A percentile compares a stretch with the other conserved stretches of the same genome.
These are phyloP conservation scores for Trachelus tabidus DNA, from an alignment of 2,888 invertebrate genomes.

Conservation along the genomic window DNA sequence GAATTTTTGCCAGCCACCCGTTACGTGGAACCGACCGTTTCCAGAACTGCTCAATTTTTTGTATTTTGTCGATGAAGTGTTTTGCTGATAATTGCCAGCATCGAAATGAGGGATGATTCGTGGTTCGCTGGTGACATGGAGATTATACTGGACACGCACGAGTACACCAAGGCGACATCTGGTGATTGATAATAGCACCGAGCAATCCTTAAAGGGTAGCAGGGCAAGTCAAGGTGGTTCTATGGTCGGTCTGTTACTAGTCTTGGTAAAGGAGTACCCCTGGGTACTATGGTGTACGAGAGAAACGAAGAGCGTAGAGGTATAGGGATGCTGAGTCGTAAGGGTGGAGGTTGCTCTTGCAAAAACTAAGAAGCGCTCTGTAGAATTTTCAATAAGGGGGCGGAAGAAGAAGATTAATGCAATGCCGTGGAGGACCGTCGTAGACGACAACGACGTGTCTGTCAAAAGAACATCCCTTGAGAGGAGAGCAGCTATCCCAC, in stretches of 20 bases:
- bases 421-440: slow-evolving; percentile 55
- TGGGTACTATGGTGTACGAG: neutral
- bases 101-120: neutral
- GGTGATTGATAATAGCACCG: slow-evolving; percentile 17
- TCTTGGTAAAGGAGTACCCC: neutral
- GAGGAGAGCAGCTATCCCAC: slow-evolving; percentile 9
- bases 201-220: slow-evolving; percentile 9
- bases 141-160: neutral
- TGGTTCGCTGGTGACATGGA: neutral
- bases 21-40: neutral
- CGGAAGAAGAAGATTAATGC: slow-evolving; percentile 59
- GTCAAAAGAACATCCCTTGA: slow-evolving; percentile 59
- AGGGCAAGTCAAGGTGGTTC: neutral
- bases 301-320: slow-evolving; percentile 7
- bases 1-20: neutral
- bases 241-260: neutral
- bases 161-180: slow-evolving; percentile 20
- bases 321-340: slow-evolving; percentile 9
- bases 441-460: slow-evolving; percentile 54
- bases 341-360: slow-evolving; percentile 35
- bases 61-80: neutral
- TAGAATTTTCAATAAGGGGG: slow-evolving; percentile 59
- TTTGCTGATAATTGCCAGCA: neutral
- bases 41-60: neutral
- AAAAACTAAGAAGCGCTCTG: slow-evolving; percentile 50